A percentile compares a stretch with the other conserved stretches of the same genome.
Evolutionary conservation across 2,888 invertebrate genomes (phyloP).

Genomic region (Osmoderma eremita): DNA sequence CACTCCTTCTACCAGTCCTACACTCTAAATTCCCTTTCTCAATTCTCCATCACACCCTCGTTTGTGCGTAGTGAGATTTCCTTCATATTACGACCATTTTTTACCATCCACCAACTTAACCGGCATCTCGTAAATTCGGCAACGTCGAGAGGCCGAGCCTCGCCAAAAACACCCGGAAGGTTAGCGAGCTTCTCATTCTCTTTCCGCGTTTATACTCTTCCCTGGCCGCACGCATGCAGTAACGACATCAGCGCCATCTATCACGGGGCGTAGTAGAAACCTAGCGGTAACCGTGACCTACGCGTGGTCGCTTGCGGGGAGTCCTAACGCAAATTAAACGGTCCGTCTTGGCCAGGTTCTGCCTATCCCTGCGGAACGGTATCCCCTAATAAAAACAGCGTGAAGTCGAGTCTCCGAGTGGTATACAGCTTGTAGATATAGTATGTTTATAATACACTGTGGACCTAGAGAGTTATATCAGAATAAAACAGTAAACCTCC

Average conservation of each 20-base stretch:
- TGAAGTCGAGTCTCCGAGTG: neutral
- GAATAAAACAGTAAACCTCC: too few relatives aligned
- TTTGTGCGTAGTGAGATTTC: neutral
- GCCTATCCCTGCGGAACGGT: neutral
- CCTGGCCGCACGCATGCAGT: too few relatives aligned
- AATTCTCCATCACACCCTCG: neutral
- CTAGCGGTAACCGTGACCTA: neutral
- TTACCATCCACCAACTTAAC: neutral
- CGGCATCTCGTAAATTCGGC: neutral
- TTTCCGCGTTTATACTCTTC: too few relatives aligned
- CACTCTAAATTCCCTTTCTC: neutral
- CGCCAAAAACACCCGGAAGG: neutral
- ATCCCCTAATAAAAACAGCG: neutral
- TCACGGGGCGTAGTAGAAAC: neutral
- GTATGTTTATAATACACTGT: too few relatives aligned
- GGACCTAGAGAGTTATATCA: too few relatives aligned
- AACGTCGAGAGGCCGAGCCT: neutral
- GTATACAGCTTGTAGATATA: too few relatives aligned
- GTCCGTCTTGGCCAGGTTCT: neutral
- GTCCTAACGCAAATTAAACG: conserved; percentile 7
- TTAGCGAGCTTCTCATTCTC: neutral
- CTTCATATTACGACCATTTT: neutral
- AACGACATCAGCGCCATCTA: neutral
- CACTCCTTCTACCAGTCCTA: neutral
- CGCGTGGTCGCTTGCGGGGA: neutral